Evolutionary conservation across 2,797 vertebrate genomes (phyloP).

Genomic region (Sebastes alutus): DNA sequence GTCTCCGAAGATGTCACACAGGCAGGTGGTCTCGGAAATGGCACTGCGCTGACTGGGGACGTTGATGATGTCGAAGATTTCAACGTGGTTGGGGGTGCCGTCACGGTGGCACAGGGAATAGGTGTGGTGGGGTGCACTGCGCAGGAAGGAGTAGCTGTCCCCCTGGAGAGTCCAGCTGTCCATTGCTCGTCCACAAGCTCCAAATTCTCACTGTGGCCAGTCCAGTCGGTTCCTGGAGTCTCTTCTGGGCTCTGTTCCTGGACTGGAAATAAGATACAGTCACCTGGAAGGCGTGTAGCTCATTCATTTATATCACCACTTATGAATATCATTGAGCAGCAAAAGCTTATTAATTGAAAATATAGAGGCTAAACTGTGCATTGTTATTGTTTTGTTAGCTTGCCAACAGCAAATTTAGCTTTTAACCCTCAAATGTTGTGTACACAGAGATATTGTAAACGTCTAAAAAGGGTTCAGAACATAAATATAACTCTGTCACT

Average conservation of each 20-base stretch:
- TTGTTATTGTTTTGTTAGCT: background rate
- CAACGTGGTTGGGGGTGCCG: slow-evolving; percentile 82
- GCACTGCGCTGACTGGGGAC: slow-evolving; percentile 72
- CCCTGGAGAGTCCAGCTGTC: slow-evolving; percentile 85
- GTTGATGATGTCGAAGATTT: slow-evolving; percentile 85
- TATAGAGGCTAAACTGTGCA: background rate
- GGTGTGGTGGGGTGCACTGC: slow-evolving; percentile 70
- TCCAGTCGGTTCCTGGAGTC: slow-evolving; percentile 56
- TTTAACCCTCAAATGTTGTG: background rate
- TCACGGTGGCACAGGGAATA: slow-evolving; percentile 80
- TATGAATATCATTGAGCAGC: background rate
- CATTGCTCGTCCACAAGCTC: slow-evolving; percentile 80
- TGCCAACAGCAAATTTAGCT: background rate
- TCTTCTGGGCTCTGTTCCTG: slow-evolving; percentile 65
- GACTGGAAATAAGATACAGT: slow-evolving; percentile 65
- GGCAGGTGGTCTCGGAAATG: slow-evolving; percentile 85
- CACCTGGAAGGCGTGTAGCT: slow-evolving; percentile 56
- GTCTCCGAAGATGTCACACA: slow-evolving; percentile 87
- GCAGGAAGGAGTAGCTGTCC: slow-evolving; percentile 83
- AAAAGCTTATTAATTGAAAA: background rate
- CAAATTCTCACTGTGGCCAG: slow-evolving; percentile 64
- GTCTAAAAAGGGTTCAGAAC: background rate
- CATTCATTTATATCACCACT: slow-evolving; percentile 51
- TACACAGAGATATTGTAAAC: background rate
- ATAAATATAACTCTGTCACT: slow-evolving; percentile 11